phyloP scores from a whole-genome alignment of 64 coral and sea anemone genomes.

The Acropora tenuis region DNA sequence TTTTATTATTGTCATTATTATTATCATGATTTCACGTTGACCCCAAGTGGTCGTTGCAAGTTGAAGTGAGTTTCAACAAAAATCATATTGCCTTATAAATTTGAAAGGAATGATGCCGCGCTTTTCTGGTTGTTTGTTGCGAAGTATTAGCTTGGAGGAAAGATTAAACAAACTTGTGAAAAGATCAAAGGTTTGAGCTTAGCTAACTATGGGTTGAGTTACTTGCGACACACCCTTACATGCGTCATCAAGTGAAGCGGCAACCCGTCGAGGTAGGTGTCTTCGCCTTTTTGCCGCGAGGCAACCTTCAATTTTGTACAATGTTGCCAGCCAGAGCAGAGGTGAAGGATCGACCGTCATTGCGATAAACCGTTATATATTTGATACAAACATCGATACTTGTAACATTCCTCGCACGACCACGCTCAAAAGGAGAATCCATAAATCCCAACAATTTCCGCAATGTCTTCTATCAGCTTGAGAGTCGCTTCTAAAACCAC shows the following conservation, averaged over 20 bases:
- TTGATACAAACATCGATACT: neutral
- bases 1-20: too few species aligned
- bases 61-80: too few species aligned
- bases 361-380: neutral
- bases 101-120: too few species aligned
- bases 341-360: neutral
- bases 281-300: neutral
- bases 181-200: too few species aligned
- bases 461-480: slow-evolving; percentile 6
- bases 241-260: neutral
- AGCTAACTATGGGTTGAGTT: too few species aligned
- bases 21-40: too few species aligned
- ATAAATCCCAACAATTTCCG: slow-evolving; percentile 13
- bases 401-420: too few species aligned
- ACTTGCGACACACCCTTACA: neutral
- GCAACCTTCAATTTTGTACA: neutral
- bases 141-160: too few species aligned
- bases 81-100: too few species aligned
- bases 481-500: neutral
- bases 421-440: neutral
- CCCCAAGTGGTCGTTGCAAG: too few species aligned
- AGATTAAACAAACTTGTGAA: too few species aligned
- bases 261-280: neutral
- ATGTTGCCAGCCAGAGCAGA: neutral
- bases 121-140: too few species aligned